Evolutionary conservation across 1,140 invertebrate genomes (phyloP).

Genomic region (Cepaea nemoralis): DNA sequence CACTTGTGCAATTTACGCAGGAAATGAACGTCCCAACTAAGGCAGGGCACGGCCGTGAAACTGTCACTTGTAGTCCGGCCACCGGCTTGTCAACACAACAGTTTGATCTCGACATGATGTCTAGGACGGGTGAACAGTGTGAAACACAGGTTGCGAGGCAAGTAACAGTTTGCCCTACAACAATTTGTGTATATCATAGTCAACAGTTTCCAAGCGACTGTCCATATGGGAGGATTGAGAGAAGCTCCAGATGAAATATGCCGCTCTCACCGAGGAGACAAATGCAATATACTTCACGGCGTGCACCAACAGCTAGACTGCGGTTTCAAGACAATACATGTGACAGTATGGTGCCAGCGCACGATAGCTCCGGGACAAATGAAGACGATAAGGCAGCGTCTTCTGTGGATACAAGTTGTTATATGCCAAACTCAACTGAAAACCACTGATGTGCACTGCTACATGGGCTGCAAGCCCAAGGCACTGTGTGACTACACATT

Average conservation of each 20-base stretch:
- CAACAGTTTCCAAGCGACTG: too few species aligned
- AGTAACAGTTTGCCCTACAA: too few species aligned
- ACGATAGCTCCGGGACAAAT: not conserved
- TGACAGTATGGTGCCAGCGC: conserved; percentile 28
- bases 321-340: conserved; percentile 37
- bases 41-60: too few species aligned
- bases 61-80: too few species aligned
- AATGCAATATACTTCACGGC: not conserved
- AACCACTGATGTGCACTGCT: conserved; percentile 62
- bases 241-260: conserved; percentile 5
- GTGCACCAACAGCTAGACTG: not conserved
- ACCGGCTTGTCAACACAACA: too few species aligned
- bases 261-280: conserved; percentile 31
- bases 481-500: conserved; percentile 64
- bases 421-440: conserved; percentile 50
- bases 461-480: conserved; percentile 58
- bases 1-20: too few species aligned
- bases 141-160: too few species aligned
- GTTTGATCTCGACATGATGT: too few species aligned
- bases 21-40: too few species aligned
- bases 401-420: conserved; percentile 1
- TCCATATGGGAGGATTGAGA: too few species aligned
- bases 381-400: conserved; percentile 13
- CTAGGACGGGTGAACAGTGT: too few species aligned
- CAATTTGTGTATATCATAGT: too few species aligned